Evolutionary conservation across 2,113 vertebrate genomes (phyloP).

Genomic region (Butorides virescens): DNA sequence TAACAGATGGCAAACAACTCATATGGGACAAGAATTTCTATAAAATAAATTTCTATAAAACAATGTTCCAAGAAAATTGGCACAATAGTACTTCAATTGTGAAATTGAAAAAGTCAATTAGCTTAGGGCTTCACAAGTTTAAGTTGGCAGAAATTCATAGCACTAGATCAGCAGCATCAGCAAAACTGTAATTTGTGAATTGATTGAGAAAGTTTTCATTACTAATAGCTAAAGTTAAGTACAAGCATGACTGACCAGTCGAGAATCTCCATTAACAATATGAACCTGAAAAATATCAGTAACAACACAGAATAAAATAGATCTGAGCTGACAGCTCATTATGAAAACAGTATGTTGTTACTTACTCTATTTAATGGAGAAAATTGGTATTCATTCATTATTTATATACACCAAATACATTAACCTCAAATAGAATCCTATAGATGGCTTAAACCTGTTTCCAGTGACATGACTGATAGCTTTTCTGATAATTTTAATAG

Average conservation of each 20-base stretch:
- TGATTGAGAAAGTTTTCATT: slow-evolving; percentile 40
- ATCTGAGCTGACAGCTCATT: not conserved
- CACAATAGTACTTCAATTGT: slow-evolving; percentile 18
- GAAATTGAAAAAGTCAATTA: slow-evolving; percentile 42
- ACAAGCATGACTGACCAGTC: not conserved
- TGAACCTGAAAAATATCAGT: not conserved
- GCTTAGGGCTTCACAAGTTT: slow-evolving; percentile 3
- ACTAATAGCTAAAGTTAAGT: slow-evolving; percentile 12
- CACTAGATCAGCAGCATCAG: slow-evolving; percentile 5
- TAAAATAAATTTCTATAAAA: slow-evolving; percentile 22
- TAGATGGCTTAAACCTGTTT: not conserved
- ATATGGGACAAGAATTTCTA: not conserved
- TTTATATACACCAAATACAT: not conserved
- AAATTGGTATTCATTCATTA: not conserved
- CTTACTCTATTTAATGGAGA: not conserved
- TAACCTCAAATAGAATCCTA: not conserved
- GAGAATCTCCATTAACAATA: not conserved
- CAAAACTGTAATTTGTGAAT: not conserved
- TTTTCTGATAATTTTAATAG: not conserved
- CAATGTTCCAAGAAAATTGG: not conserved
- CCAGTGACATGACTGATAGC: not conserved
- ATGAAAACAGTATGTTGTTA: not conserved
- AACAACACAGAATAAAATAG: not conserved
- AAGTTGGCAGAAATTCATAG: not conserved
- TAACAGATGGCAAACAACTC: not conserved